A percentile compares a stretch with the other conserved stretches of the same genome.
Evolutionary conservation across 2,797 vertebrate genomes (phyloP).

Genomic region (Argya squamiceps): DNA sequence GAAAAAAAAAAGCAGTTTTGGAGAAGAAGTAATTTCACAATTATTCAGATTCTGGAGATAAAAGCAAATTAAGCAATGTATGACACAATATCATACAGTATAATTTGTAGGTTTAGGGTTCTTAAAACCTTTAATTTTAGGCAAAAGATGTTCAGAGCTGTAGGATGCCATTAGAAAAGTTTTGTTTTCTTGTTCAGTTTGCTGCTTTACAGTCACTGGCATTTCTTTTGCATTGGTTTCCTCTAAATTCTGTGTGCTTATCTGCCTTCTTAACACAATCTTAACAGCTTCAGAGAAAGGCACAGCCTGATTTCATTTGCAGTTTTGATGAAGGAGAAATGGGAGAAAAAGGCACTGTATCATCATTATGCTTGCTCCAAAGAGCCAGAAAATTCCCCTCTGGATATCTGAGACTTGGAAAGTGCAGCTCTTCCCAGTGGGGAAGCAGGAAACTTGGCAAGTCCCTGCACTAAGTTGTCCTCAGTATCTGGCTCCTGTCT

Average conservation of each 20-base stretch:
- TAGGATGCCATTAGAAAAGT: not conserved
- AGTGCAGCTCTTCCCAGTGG: not conserved
- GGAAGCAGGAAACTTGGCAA: constrained; percentile 15
- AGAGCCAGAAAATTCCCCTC: constrained; percentile 2
- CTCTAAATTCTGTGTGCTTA: not conserved
- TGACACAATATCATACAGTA: not conserved
- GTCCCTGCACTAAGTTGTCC: not conserved
- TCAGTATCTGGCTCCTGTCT: not conserved
- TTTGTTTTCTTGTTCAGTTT: not conserved
- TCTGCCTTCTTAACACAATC: not conserved
- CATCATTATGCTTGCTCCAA: not conserved
- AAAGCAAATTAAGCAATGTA: not conserved
- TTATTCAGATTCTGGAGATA: not conserved
- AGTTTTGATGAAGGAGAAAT: not conserved
- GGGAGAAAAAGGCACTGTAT: not conserved
- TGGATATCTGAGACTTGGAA: not conserved
- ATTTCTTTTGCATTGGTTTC: not conserved
- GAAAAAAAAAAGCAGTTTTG: not conserved
- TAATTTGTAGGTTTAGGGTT: not conserved
- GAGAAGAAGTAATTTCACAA: not conserved
- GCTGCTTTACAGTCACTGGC: not conserved
- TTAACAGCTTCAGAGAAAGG: not conserved
- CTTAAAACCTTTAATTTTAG: not conserved
- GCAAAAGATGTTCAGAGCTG: not conserved
- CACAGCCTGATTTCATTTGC: not conserved